Conservation (phyloP, 2,888 invertebrate genomes). For the Digitonthophagus gazella region DNA sequence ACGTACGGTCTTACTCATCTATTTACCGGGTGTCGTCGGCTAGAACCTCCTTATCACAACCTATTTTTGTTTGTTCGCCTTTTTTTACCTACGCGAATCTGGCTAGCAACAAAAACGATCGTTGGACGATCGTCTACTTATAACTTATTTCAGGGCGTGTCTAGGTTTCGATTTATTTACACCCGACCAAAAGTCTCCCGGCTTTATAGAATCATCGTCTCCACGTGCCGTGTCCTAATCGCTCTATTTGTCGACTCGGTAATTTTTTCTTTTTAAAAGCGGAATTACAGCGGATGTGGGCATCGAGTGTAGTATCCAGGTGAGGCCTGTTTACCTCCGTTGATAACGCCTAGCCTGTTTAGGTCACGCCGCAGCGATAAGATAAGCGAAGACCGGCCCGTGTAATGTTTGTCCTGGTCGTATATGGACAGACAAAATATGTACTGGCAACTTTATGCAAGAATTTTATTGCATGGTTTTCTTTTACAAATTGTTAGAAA, state of each 20-base stretch:
- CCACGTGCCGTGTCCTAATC: conserved; percentile 10
- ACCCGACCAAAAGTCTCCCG: too few relatives aligned
- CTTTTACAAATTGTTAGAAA: conserved; percentile 15
- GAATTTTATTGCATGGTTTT: conserved; percentile 10
- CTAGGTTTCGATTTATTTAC: too few relatives aligned
- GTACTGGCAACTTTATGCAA: conserved; percentile 4
- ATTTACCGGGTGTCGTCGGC: neutral
- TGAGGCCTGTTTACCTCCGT: conserved; percentile 37
- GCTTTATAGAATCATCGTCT: too few relatives aligned
- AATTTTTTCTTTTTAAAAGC: conserved; percentile 2
- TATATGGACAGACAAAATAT: neutral
- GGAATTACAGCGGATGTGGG: conserved; percentile 26
- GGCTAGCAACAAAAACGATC: neutral
- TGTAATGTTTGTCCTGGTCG: conserved; percentile 20
- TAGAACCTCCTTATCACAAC: neutral
- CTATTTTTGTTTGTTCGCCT: neutral
- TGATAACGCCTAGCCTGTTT: conserved; percentile 37
- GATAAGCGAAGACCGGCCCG: conserved; percentile 34
- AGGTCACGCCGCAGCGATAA: conserved; percentile 36
- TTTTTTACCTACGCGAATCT: neutral
- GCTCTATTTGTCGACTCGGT: conserved; percentile 1
- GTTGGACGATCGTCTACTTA: neutral
- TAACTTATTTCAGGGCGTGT: too few relatives aligned
- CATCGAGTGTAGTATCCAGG: conserved; percentile 37
- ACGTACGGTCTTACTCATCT: neutral